Evolutionary conservation across 2,113 vertebrate species (phyloP).

Genomic region (Mustela lutreola): DNA sequence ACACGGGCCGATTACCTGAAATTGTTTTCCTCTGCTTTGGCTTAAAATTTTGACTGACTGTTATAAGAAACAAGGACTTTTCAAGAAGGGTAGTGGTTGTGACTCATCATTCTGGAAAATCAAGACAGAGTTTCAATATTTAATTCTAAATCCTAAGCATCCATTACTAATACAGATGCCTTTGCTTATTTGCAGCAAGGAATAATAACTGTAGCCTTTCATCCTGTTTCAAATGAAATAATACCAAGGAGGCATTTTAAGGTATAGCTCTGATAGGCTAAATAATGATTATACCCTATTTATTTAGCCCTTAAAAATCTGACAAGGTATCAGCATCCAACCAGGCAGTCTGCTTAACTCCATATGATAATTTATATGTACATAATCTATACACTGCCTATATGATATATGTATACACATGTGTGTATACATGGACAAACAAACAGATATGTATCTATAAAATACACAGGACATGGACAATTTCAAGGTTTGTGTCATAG

Average conservation of each 20-base stretch:
- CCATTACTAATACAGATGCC: neutral
- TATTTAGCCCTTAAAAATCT: neutral
- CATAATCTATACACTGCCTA: neutral
- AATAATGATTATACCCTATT: neutral
- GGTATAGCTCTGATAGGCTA: neutral
- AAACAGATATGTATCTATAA: neutral
- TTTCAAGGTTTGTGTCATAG: neutral
- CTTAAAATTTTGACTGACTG: neutral
- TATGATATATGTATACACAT: fast-evolving
- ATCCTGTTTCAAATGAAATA: slow-evolving; percentile 22
- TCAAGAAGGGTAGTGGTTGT: neutral
- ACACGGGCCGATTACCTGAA: neutral
- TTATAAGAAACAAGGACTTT: slow-evolving; percentile 33
- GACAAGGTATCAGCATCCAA: neutral
- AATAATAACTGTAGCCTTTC: neutral
- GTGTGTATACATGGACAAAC: neutral
- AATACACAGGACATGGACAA: neutral
- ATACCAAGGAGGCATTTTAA: neutral
- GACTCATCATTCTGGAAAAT: slow-evolving; percentile 29
- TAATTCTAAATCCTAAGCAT: slow-evolving; percentile 48
- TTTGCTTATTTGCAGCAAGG: slow-evolving; percentile 12
- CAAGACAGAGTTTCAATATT: slow-evolving; percentile 58
- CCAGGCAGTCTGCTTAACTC: neutral
- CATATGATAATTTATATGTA: neutral
- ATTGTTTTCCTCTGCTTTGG: slow-evolving; percentile 31